Base-by-base conservation (phyloP, 2,797 vertebrate genomes). In the Lepus oiostolus region DNA sequence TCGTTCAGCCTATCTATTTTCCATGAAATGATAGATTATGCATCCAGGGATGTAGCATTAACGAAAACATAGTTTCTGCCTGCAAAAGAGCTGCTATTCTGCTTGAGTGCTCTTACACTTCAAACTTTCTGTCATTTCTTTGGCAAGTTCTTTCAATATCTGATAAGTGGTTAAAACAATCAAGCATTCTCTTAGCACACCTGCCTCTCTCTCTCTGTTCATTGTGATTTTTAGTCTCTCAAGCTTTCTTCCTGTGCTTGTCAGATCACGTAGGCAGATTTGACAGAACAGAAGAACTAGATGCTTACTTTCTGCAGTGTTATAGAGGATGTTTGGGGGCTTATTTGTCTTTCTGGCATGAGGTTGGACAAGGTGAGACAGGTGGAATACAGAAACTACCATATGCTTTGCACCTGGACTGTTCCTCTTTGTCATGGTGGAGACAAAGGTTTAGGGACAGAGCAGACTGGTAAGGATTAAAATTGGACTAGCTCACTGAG, bases 61-160 rank as follows among this genome's bases (percentile, higher is more conserved):
- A 19, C 30, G 47, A 32, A 71, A 32, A 28, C 22, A 1, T 13
- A 28, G 28, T 21, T 21, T 21, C 42, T 83, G 26, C 22, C 22
- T 47, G 6, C 13, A 10, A 3, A 81, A 84, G 65, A 11, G 2
- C 24, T 6, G 0, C 0, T 0, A 0, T 35, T 22, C 32, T 28
- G 68, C 30, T 7, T 24, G 7, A 32, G n/a, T 0, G 3, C 22
- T 79, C 42, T 2, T 26, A 30, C 54, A 19, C 30, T 88, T 35
- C 70, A 68, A 17, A 1, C 12, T 60, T 42, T 50, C 58, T 2
- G 16, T 17, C 81, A 26, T 35, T 26, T 84, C 85, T 79, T 24
- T 9, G 17, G 35, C 47, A 35, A 5, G n/a, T 28, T n/a, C 75
- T 63, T 63, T 76, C 24, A 35, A 17, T n/a, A 13, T 28, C 22